Evolutionary conservation across 2,888 invertebrate species (phyloP).

Genomic region (Ectobius pallidus): DNA sequence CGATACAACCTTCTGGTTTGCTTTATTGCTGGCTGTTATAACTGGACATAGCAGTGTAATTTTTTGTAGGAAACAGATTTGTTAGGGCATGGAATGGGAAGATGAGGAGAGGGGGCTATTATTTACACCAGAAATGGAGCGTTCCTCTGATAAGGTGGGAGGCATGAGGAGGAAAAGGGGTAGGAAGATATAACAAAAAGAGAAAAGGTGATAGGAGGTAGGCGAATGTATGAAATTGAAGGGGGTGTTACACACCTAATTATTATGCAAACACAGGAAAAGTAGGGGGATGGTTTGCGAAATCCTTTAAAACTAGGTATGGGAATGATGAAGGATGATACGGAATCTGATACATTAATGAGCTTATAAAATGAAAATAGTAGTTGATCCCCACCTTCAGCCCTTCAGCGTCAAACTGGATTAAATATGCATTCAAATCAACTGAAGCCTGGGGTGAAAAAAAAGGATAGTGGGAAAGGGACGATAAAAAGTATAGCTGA

Average conservation of each 20-base stretch:
- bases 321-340: neutral
- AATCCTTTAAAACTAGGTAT: neutral
- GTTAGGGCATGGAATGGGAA: too few relatives aligned
- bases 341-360: conserved; percentile 16
- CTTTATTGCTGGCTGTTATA: too few relatives aligned
- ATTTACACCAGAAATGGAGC: neutral
- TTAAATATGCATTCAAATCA: conserved; percentile 10
- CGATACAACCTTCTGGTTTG: too few relatives aligned
- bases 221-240: neutral
- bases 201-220: neutral
- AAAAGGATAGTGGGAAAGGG: neutral
- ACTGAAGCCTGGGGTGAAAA: neutral
- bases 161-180: neutral
- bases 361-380: conserved; percentile 12
- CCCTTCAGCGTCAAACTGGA: conserved; percentile 3
- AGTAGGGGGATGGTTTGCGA: too few relatives aligned
- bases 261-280: conserved; percentile 1
- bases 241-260: neutral
- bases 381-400: conserved; percentile 3
- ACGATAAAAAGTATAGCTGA: neutral
- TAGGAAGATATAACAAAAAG: neutral
- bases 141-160: neutral
- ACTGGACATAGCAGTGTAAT: too few relatives aligned
- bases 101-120: neutral
- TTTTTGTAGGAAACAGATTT: too few relatives aligned